Evolutionary conservation across 2,797 vertebrate genomes (phyloP), one percentile per base, ranked within the genome.

Genomic region (Anguilla pacifica): DNA sequence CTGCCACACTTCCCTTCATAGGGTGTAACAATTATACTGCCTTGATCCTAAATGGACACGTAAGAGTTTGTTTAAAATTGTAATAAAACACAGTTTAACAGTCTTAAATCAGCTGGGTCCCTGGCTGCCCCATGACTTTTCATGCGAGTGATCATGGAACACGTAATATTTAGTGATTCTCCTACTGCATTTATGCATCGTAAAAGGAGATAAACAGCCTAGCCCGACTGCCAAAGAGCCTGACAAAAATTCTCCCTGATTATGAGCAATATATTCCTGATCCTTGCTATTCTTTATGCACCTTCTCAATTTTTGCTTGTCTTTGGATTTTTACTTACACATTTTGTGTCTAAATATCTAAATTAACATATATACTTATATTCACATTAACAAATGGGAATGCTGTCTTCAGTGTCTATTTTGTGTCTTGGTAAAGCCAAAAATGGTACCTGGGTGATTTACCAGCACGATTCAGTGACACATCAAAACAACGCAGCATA

Each of bases 281-380:
- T 72, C 67, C 55, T 72, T 59, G 35, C 51, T 59, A 13, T 49
- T 57, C 25, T 49, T 19, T 85, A 35, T 61, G 83, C 83, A 88
- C 83, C 61, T 88, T 79, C 17, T 22, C 2, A 4, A 43, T 85
- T 85, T 70, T 1, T 85, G 31, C 77, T 64, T 88, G 72, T 77
- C 39, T 35, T 81, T 10, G 17, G 74, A 43, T 43, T 61, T 53
- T 10, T 39, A 61, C 35, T 25, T 46, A 13, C n/a, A 79, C 2
- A 35, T 25, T 35, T 49, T 81, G 70, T 35, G 11, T 55, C 49
- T 86, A 81, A 49, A 53, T 83, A 81, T 87, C 35, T 17, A 77
- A 67, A 51, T 67, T 70, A 22, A 35, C 55, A 3, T 46, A 10
- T 55, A 10, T 57, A 1, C 19, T 2, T 72, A 10, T 86, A 13